Percentiles rank a stretch among this genome's conserved stretches.
phyloP scores from a whole-genome alignment of 2,113 vertebrate species.

The Malurus elegans region DNA sequence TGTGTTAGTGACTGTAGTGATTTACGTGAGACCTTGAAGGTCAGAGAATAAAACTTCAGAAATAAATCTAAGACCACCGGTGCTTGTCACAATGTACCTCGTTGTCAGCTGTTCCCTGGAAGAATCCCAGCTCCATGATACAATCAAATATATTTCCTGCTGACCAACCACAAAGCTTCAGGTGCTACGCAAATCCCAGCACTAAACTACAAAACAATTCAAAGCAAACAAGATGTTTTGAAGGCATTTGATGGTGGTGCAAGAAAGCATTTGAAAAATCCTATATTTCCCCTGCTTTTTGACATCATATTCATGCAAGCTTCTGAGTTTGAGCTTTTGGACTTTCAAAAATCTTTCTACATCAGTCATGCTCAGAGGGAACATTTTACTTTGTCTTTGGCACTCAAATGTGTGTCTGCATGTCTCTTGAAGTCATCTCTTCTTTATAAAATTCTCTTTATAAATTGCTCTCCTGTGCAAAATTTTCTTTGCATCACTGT shows the following conservation, averaged over 20 bases:
- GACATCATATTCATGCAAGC: background rate
- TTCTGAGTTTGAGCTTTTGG: background rate
- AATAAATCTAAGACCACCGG: rapidly evolving
- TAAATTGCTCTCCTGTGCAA: background rate
- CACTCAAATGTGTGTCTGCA: background rate
- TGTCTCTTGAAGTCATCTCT: background rate
- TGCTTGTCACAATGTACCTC: background rate
- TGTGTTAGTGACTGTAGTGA: background rate
- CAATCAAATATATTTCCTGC: rapidly evolving
- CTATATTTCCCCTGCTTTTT: background rate
- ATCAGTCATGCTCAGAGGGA: background rate
- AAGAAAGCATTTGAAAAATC: background rate
- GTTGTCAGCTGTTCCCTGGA: background rate
- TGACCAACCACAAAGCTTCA: background rate
- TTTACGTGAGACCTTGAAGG: background rate
- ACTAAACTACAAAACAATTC: background rate
- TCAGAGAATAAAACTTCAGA: background rate
- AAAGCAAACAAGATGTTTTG: rapidly evolving
- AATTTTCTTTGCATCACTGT: background rate
- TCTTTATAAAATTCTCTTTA: background rate
- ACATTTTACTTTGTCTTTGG: background rate
- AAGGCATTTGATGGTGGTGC: background rate
- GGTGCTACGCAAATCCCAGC: background rate
- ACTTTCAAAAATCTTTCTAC: background rate
- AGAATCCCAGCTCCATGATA: rapidly evolving